Percentiles rank a stretch among this genome's conserved stretches.
Evolutionary conservation across 2,797 vertebrate species (phyloP).

Genomic region (Phrynocephalus vlangalii): DNA sequence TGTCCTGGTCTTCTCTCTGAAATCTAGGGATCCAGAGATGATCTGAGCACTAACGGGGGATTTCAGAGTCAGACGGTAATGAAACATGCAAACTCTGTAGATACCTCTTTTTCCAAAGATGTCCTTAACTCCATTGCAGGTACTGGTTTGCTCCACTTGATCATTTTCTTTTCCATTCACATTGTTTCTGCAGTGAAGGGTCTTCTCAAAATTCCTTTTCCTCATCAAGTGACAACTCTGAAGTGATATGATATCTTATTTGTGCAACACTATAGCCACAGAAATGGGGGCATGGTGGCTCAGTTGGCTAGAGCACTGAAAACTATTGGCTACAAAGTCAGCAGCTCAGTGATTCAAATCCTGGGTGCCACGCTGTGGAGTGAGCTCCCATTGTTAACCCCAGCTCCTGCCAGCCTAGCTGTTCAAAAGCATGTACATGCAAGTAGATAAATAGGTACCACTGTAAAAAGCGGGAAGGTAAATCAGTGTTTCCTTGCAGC

Average conservation of each 20-base stretch:
- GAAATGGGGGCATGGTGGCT: too few species aligned
- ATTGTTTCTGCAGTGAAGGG: neutral
- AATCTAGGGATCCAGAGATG: constrained; percentile 93
- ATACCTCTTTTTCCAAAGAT: constrained; percentile 97
- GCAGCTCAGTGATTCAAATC: too few species aligned
- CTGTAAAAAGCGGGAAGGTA: too few species aligned
- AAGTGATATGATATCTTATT: neutral
- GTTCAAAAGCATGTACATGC: too few species aligned
- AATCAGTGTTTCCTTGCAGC: too few species aligned
- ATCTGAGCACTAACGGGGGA: constrained; percentile 88
- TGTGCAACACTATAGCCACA: neutral
- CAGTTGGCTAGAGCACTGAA: too few species aligned
- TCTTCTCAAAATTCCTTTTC: neutral
- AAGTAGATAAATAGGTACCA: too few species aligned
- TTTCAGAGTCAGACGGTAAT: constrained; percentile 84
- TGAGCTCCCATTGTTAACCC: too few species aligned
- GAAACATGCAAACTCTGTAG: constrained; percentile 93
- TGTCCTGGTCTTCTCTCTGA: constrained; percentile 25
- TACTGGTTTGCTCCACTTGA: constrained; percentile 73
- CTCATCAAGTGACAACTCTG: neutral
- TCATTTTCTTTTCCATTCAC: constrained; percentile 47
- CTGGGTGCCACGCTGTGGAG: too few species aligned
- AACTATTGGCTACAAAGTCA: too few species aligned
- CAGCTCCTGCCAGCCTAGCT: too few species aligned
- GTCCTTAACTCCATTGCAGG: constrained; percentile 99